Evolutionary conservation across 37 sponge, comb jelly and placozoan species (phyloP).

Genomic region (Theonella swinhoei): DNA sequence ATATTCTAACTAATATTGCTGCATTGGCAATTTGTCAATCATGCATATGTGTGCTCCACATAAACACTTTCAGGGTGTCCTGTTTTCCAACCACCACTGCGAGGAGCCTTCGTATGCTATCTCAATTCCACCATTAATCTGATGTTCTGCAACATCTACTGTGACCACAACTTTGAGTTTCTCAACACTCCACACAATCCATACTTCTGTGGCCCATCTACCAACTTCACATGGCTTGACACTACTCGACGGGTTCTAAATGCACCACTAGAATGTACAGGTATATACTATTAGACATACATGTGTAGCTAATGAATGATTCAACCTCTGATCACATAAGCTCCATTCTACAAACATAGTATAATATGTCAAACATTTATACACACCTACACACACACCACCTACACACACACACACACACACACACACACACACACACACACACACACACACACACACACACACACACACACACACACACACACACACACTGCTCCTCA

Average conservation of each 20-base stretch:
- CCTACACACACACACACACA: too few relatives aligned
- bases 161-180: conserved; percentile 64
- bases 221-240: conserved; percentile 41
- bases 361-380: too few relatives aligned
- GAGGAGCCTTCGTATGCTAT: conserved; percentile 44
- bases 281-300: conserved; percentile 7
- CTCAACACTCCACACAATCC: conserved; percentile 41
- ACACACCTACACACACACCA: too few relatives aligned
- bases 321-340: background rate
- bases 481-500: too few relatives aligned
- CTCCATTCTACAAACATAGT: background rate
- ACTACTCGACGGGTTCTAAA: background rate
- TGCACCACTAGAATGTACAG: conserved; percentile 39
- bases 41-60: too few relatives aligned
- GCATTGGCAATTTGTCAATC: too few relatives aligned
- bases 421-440: too few relatives aligned
- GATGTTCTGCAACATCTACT: conserved; percentile 58
- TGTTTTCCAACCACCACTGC: conserved; percentile 34
- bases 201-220: conserved; percentile 39
- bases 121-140: background rate
- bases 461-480: too few relatives aligned
- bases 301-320: too few relatives aligned
- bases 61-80: conserved; percentile 57
- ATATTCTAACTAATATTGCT: background rate
- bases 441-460: too few relatives aligned